phyloP scores from a whole-genome alignment of 2,888 invertebrate genomes.

The Priocnemis perturbator region DNA sequence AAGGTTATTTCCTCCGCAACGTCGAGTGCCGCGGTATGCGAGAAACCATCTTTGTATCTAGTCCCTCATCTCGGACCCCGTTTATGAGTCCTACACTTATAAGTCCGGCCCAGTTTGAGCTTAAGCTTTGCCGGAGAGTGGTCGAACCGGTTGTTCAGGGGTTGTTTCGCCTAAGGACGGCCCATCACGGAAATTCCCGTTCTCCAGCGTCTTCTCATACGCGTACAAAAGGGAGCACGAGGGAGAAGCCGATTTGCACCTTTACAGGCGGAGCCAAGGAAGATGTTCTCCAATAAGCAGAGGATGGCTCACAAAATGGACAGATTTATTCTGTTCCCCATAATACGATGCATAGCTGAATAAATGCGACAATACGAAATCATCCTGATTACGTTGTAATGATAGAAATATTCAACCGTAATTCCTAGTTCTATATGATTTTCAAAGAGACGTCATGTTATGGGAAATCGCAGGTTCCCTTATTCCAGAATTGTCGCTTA shows the following conservation, averaged over 20 bases:
- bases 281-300: neutral
- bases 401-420: too few relatives aligned
- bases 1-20: too few relatives aligned
- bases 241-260: constrained; percentile 20
- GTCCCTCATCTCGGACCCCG: neutral
- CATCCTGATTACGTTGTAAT: too few relatives aligned
- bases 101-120: neutral
- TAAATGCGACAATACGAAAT: too few relatives aligned
- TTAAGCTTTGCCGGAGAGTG: constrained; percentile 24
- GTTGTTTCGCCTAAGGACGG: constrained; percentile 37
- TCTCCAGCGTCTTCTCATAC: constrained; percentile 11
- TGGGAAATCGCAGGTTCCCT: too few relatives aligned
- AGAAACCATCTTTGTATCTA: constrained; percentile 2
- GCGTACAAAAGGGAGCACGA: constrained; percentile 26
- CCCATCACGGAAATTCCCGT: constrained; percentile 40
- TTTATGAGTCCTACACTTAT: neutral
- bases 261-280: neutral
- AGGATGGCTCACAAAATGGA: too few relatives aligned
- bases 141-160: constrained; percentile 44
- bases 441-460: too few relatives aligned
- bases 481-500: too few relatives aligned
- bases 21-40: too few relatives aligned
- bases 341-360: neutral
- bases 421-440: too few relatives aligned
- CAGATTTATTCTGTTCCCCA: constrained; percentile 7